Percentiles rank a stretch among this genome's conserved stretches.
Conservation (phyloP, 2,888 invertebrate genomes). For the Ophioninae sp. region DNA sequence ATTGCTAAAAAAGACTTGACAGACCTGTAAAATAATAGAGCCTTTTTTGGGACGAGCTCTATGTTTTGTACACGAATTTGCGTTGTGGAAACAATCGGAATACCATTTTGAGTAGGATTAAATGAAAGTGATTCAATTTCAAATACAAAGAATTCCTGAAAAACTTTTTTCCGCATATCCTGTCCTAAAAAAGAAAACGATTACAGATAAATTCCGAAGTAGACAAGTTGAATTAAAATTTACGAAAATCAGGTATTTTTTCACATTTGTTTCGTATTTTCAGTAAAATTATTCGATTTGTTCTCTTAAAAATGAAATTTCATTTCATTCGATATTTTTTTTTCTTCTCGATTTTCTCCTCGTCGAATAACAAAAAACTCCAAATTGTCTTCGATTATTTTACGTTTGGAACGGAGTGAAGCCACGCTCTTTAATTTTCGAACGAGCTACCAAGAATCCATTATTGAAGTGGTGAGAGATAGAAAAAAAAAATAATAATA, state of each 20-base stretch:
- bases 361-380: background rate
- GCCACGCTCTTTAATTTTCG: background rate
- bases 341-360: background rate
- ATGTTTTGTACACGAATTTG: too few relatives aligned
- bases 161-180: background rate
- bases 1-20: too few relatives aligned
- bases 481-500: background rate
- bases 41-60: too few relatives aligned
- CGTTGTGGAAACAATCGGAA: too few relatives aligned
- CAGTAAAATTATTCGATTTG: too few relatives aligned
- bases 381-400: background rate
- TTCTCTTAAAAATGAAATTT: too few relatives aligned
- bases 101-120: background rate
- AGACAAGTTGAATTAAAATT: background rate
- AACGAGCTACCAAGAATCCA: background rate
- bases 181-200: background rate
- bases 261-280: too few relatives aligned
- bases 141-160: background rate
- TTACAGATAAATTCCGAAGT: background rate
- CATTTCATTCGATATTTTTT: background rate
- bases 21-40: too few relatives aligned
- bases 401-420: background rate
- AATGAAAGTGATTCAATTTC: background rate
- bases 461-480: background rate
- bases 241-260: too few relatives aligned